Base-by-base conservation (phyloP, 2,888 invertebrate species). In the Beris morrisii region DNA sequence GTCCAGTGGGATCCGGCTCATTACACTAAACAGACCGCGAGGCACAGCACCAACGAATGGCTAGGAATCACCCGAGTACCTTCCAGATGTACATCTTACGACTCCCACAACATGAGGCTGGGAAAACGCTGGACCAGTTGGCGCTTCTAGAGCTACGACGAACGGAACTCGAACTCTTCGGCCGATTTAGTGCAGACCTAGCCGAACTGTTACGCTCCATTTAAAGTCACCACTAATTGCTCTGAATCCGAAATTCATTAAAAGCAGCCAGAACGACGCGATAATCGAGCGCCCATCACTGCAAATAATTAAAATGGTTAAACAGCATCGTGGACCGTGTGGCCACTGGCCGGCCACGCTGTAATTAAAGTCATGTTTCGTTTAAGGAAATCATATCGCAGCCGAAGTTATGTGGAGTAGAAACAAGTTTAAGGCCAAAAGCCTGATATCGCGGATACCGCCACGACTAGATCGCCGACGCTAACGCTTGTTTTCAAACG, bases 321-420 rank as follows among this genome's bases (percentile, higher is more conserved):
- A 12, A 31, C 2, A 5, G 38, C n/a, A 30, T 2, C 2, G 53
- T 48, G 45, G 45, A 45, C 13, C 15, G 50, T 15, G 13, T 15
- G 13, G 22, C 9, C 53, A 53, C 28, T 12, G 5, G 12, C 22
- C 28, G 12, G 53, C 53, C 53, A 22, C 9, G 9, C 13, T 7
- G 46, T 46, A 58, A 58, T 58, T 58, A 58, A 58, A 58, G 46
- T 58, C 58, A 58, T 58, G 58, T 58, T 30, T 58, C 12, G 58
- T 57, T 46, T 11, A 12, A 45, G 44, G 28, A 58, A 58, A 58
- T 58, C 58, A 58, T 58, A 58, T 58, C 58, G 12, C 7, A 9
- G 12, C 28, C 15, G 53, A 13, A 53, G 53, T 9, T 12, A 12
- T 12, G 12, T 22, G 22, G 22, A 22, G 13, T 12, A 3, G 6